Base-by-base conservation (phyloP, 2,113 vertebrate genomes). In the Promerops cafer region DNA sequence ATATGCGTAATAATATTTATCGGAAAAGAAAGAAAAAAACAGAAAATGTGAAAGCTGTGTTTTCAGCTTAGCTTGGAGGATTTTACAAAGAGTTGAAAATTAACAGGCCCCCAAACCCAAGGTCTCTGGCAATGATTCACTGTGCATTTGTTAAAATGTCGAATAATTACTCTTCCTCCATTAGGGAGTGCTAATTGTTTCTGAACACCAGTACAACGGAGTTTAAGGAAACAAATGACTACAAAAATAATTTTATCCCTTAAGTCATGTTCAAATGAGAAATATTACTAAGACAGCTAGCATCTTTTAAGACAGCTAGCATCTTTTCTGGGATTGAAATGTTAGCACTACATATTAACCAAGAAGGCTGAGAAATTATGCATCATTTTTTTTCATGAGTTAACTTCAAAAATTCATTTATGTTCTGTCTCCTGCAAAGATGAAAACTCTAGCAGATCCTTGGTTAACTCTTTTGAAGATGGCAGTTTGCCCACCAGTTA, bases 161-260 rank as follows among this genome's bases (percentile, higher is more conserved):
- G 28, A 90, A 92, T 95, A 93, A 95, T 96, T 97, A 77, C 64
- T 93, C 53, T 86, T 91, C 59, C 44, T 88, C 88, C 77, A 89
- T 92, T 92, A 90, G 47, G n/a, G 69, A 90, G 72, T 78, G 94
- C 53, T 96, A 94, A 95, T 94, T 96, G 84, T 93, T 97, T 92
- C 76, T 87, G 94, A 92, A 92, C 44, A 83, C 72, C 76, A 92
- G 76, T 89, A 92, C 80, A 90, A 86, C 24, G 4, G 47, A 78
- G 49, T 61, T 93, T 49, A 83, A 86, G 57, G 86, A 78, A 88
- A 87, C n/a, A 60, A 88, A 90, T 95, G 72, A 90, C 92, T 94
- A 49, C 60, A 88, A 68, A 83, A 96, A 78, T 74, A 83, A 77
- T 81, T 92, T 71, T 83, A 68, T 88, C 76, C 53, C 44, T 78